A percentile compares a stretch with the other conserved stretches of the same genome.
phyloP scores from a whole-genome alignment of 2,797 vertebrate genomes.

The Phyllotis vaccarum region DNA sequence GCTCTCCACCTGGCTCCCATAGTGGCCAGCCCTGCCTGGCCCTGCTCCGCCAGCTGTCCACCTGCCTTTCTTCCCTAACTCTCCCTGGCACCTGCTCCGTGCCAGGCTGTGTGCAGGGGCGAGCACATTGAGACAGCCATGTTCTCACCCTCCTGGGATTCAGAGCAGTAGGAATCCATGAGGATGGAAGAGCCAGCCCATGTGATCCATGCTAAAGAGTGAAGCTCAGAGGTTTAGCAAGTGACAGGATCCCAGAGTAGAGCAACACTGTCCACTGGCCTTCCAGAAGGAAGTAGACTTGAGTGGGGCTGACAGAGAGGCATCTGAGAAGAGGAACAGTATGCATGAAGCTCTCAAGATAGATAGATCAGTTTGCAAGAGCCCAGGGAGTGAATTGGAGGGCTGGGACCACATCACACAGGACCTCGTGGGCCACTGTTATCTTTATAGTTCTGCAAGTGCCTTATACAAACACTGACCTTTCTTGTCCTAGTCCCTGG shows the following conservation, averaged over 20 bases:
- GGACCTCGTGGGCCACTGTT: neutral
- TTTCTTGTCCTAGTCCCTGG: neutral
- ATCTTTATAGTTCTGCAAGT: neutral
- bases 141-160: neutral
- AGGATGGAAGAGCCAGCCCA: neutral
- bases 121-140: neutral
- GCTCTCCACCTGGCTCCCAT: neutral
- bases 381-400: neutral
- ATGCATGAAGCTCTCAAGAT: neutral
- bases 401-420: fast-evolving
- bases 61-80: neutral
- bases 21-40: neutral
- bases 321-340: neutral
- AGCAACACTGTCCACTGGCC: fast-evolving
- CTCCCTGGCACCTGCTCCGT: no score
- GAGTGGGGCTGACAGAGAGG: neutral
- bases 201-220: neutral
- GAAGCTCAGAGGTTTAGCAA: neutral
- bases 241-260: neutral
- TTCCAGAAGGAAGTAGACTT: fast-evolving
- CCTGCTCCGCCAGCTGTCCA: neutral
- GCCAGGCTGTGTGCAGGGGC: neutral
- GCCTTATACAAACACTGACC: neutral
- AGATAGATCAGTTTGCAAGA: neutral
- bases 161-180: neutral